Evolutionary conservation across 2,888 invertebrate genomes (phyloP), one percentile per base, ranked within the genome.

Genomic region (Apodemia arnacis): DNA sequence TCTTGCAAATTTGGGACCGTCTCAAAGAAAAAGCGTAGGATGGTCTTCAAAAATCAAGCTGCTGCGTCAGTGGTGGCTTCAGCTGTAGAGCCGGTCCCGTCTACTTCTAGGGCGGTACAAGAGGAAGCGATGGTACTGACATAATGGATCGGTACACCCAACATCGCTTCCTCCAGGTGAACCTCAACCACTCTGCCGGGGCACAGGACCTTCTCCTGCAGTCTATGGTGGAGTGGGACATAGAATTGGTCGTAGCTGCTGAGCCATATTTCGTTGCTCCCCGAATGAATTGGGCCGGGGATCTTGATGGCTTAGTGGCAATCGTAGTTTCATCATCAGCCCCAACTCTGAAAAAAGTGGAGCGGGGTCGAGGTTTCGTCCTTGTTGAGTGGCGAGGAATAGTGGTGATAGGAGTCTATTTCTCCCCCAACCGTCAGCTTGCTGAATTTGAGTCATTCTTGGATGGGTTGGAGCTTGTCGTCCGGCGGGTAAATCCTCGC

Each of bases 191-290:
- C 54, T 80, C 69, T 54, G 31, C 72, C 4, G 18, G 27, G 1
- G 54, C 80, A 8, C 78, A 78, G 69, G 78, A 80, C n/a, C 54
- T 80, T 11, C n/a, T 70, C 10, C 21, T 80, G 15, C 70, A 70
- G 49, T 49, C 80, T 1, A 38, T 80, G 54, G 72, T 72, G 80
- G 44, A 72, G 80, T 80, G 80, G 80, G 15, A 41, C 18, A 70
- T 79, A 1, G 79, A 70, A 6, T 8, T 66, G 2, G 79, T 69
- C 1, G 79, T 80, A 7, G 38, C 70, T 1, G 49, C 54, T 6
- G 80, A 80, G 31, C 72, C 80, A 7, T 80, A 70, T n/a, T 44
- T 38, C 1, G 11, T 80, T 10, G 13, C 34, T 0, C 7, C n/a
- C 34, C 34, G 80, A 6, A 1, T 5, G 4, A 21, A 72, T 15